Evolutionary conservation across 2,888 invertebrate species (phyloP), one percentile per base, ranked within the genome.

Genomic region (Pocota personata): DNA sequence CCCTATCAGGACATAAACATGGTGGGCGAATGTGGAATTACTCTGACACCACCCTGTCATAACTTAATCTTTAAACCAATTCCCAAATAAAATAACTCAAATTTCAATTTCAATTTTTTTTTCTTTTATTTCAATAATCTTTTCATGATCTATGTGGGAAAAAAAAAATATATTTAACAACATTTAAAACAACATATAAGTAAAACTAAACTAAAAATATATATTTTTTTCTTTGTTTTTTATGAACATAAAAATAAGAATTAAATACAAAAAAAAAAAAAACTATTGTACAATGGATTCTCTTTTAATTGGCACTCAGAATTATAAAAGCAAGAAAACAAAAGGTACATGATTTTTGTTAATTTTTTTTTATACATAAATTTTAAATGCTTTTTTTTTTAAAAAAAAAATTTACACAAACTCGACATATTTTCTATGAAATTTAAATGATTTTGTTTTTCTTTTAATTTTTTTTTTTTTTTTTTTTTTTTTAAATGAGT

Each of bases 11-110:
- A 91, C 0, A 92, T 95, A 0, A 93, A 95, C 89, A 93, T 96
- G 92, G 93, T 93, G 60, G 97, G 97, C 2, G 94, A 94, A 16
- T 95, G 95, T 79, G 97, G 97, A 3, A 95, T 97, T 7, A 97
- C 96, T 0, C 91, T 97, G 10, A 92, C 95, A 0, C 97, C 97
- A 0, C 94, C 95, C 32, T 90, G 92, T 0, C 95, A 95, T 88
- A 90, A 91, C 35, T 89, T 95, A 24, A 87, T 82, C n/a, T 88
- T 89, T 48, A 82, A 84, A 52, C 16, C 50, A 3, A 50, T 87
- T 58, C 2, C 46, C 4, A 80, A 88, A 52, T 73, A 40, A 71
- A n/a, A 52, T 57, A 16, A 55, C 8, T 52, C 19, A 27, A 43
- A 35, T 80, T 72, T 66, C 12, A 16, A 86, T 83, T 76, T 58